These are phyloP conservation scores for Nansenia antarctica DNA, from an alignment of 2,113 vertebrate species.

Conservation along the genomic window DNA sequence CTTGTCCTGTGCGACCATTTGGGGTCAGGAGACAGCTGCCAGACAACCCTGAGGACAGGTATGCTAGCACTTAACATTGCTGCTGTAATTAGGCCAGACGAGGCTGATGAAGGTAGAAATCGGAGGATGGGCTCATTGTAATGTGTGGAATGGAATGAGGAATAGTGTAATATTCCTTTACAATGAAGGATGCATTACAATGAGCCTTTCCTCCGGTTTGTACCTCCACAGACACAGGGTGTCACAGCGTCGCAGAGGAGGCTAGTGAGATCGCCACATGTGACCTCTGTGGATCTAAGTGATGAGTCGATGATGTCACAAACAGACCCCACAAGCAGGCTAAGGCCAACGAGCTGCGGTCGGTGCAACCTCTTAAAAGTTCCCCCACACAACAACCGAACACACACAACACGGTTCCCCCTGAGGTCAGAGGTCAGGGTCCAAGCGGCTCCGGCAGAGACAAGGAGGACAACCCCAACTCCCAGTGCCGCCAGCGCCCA, in stretches of 20 bases:
- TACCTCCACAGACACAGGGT: too few relatives aligned
- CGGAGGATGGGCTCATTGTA: too few relatives aligned
- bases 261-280: background rate
- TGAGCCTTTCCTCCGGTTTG: too few relatives aligned
- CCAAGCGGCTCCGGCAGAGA: background rate
- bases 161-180: too few relatives aligned
- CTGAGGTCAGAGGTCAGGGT: slow-evolving; percentile 28
- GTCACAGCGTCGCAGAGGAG: background rate
- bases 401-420: slow-evolving; percentile 12
- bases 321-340: background rate
- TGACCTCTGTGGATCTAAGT: background rate
- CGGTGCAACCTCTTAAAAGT: background rate
- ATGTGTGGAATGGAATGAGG: too few relatives aligned
- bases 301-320: background rate
- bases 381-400: background rate
- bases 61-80: background rate
- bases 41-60: slow-evolving; percentile 58
- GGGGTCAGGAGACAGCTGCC: slow-evolving; percentile 20
- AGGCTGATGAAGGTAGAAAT: too few relatives aligned
- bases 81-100: too few relatives aligned
- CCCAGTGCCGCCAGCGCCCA: slow-evolving; percentile 29
- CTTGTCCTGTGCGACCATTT: slow-evolving; percentile 35
- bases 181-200: too few relatives aligned
- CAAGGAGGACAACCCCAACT: slow-evolving; percentile 35
- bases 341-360: background rate